Percentiles rank a stretch among this genome's conserved stretches.
These are phyloP conservation scores for Baryphthengus martii DNA, from an alignment of 2,113 vertebrate species.

Conservation along the genomic window DNA sequence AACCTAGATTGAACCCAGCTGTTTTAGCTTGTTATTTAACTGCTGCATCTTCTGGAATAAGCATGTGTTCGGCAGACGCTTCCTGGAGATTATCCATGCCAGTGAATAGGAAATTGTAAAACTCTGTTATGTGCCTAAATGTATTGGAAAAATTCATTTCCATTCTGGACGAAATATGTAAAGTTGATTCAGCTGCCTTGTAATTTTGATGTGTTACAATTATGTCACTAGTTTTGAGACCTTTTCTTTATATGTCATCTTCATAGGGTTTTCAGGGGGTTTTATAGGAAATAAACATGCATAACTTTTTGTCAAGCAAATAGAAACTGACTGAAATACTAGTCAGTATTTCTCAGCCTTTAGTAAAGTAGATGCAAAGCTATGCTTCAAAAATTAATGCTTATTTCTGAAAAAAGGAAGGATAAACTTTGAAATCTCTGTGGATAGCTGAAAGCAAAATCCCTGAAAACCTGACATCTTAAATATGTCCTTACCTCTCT, in stretches of 20 bases:
- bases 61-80: neutral
- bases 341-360: neutral
- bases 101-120: conserved; percentile 20
- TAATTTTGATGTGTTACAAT: neutral
- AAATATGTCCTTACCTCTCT: neutral
- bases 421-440: neutral
- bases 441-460: neutral
- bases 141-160: neutral
- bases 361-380: neutral
- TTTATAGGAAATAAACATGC: too few relatives aligned
- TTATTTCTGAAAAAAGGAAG: neutral
- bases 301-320: too few relatives aligned
- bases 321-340: neutral
- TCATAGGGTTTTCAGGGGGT: neutral
- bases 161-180: neutral
- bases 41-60: conserved; percentile 42
- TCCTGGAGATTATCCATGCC: conserved; percentile 30
- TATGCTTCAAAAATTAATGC: neutral
- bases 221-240: neutral
- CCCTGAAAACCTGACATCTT: neutral
- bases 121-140: neutral
- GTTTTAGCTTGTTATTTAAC: conserved; percentile 58
- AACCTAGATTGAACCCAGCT: conserved; percentile 65
- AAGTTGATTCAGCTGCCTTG: neutral
- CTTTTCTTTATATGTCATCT: neutral